phyloP scores from a whole-genome alignment of 2,888 invertebrate genomes.

The Drosophila mulleri region DNA sequence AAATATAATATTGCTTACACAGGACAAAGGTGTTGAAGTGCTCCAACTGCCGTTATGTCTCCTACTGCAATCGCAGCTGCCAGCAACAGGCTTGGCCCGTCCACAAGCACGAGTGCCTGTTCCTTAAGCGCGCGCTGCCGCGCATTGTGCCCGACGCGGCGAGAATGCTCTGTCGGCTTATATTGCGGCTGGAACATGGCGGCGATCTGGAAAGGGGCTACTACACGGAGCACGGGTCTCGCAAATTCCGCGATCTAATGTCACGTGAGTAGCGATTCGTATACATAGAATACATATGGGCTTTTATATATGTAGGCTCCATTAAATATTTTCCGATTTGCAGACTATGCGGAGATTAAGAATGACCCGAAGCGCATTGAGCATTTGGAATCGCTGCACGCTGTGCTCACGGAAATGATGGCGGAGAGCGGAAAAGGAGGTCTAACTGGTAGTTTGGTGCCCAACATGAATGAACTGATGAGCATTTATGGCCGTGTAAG shows the following conservation, averaged over 20 bases:
- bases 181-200: constrained; percentile 87
- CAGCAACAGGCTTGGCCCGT: constrained; percentile 93
- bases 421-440: constrained; percentile 86
- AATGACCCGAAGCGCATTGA: constrained; percentile 90
- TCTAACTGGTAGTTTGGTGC: constrained; percentile 87
- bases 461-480: constrained; percentile 91
- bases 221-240: constrained; percentile 89
- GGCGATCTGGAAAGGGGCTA: constrained; percentile 89
- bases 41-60: constrained; percentile 92
- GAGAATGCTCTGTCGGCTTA: constrained; percentile 91
- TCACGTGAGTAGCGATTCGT: constrained; percentile 90
- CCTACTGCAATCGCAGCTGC: constrained; percentile 93
- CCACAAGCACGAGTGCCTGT: constrained; percentile 93
- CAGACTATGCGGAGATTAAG: constrained; percentile 93
- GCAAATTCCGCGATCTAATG: constrained; percentile 94
- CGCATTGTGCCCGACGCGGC: constrained; percentile 93
- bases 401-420: constrained; percentile 90
- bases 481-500: constrained; percentile 94
- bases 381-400: constrained; percentile 91
- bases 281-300: fast-evolving
- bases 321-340: neutral
- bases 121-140: constrained; percentile 90
- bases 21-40: constrained; percentile 92
- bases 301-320: fast-evolving
- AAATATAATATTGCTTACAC: neutral